Evolutionary conservation across 2,797 vertebrate genomes (phyloP), one percentile per base, ranked within the genome.

Genomic region (Crocidura indochinensis): DNA sequence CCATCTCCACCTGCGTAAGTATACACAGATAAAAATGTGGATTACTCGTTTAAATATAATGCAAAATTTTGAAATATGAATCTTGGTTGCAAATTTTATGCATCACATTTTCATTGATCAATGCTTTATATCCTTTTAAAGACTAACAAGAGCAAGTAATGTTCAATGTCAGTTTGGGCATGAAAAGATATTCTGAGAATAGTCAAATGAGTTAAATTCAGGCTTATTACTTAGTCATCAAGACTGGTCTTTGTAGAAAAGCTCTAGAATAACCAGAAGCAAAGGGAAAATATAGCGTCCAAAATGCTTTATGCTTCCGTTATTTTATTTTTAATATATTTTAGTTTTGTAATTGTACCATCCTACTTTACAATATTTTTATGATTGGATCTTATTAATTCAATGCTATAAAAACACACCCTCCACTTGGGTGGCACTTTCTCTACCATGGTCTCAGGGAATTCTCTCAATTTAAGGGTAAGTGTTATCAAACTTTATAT

Each of bases 1-100:
- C 14, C 8, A 29, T 64, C 14, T n/a, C 0, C 6, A 29, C 2
- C 1, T 0, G 7, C 6, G 27, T n/a, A 72, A 12, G 49, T 20
- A 77, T 29, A 75, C 51, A 44, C 31, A 64, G 9, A 29, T 4
- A 31, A 8, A 73, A 14, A 56, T 56, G 53, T 56, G 56, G 22
- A 60, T 20, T 14, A 12, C 51, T 53, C 20, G 19, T 47, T 38
- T 73, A 75, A 76, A 2, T 1, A 26, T 26, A 27, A 74, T 2
- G 5, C 1, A 47, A 9, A 20, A 2, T 53, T 92, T 78, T 31
- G 10, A 14, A 83, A 87, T 19, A 31, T 17, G 9, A 4, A 2
- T 60, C 62, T 87, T 19, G 9, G 3, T 51, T 12, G 1, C 2
- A 49, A 60, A 60, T 60, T 71, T 3, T 82, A 72, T 14, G 67